These are phyloP conservation scores for Lasius platythorax DNA, from an alignment of 2,888 invertebrate species.

Conservation along the genomic window DNA sequence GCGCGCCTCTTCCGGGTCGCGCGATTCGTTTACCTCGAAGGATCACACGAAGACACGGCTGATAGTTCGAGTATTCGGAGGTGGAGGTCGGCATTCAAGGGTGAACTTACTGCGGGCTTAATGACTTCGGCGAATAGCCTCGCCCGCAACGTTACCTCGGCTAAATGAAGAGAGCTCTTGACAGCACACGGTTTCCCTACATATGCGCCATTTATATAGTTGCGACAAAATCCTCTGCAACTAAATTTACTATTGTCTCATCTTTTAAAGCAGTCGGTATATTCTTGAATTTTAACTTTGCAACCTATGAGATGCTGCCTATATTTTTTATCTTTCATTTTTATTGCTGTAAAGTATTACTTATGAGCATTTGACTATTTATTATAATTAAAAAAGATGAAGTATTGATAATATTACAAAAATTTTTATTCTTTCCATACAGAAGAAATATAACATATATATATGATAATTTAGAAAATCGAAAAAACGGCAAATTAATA, in stretches of 20 bases:
- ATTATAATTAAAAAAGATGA: background rate
- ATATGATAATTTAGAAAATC: background rate
- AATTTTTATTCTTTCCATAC: background rate
- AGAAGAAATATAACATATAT: background rate
- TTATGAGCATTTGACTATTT: background rate
- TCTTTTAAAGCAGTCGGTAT: background rate
- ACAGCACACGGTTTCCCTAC: conserved; percentile 48
- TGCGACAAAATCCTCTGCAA: background rate
- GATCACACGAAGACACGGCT: conserved; percentile 46
- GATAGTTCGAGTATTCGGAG: conserved; percentile 54
- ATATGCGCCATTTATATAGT: background rate
- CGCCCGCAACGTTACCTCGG: conserved; percentile 59
- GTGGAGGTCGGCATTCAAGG: conserved; percentile 60
- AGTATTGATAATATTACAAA: background rate
- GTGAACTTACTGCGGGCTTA: conserved; percentile 66
- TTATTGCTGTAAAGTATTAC: background rate
- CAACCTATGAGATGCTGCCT: background rate
- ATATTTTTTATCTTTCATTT: background rate
- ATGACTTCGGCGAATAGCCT: conserved; percentile 75
- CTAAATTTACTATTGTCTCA: conserved; percentile 11
- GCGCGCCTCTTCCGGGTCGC: conserved; percentile 50
- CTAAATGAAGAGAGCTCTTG: conserved; percentile 59
- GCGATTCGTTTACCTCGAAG: conserved; percentile 37
- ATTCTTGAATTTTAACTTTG: conserved; percentile 14
- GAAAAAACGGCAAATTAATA: background rate